Percentiles rank a stretch among this genome's conserved stretches.
Evolutionary conservation across 2,113 vertebrate genomes (phyloP).

Genomic region (Cryptotis parvus): DNA sequence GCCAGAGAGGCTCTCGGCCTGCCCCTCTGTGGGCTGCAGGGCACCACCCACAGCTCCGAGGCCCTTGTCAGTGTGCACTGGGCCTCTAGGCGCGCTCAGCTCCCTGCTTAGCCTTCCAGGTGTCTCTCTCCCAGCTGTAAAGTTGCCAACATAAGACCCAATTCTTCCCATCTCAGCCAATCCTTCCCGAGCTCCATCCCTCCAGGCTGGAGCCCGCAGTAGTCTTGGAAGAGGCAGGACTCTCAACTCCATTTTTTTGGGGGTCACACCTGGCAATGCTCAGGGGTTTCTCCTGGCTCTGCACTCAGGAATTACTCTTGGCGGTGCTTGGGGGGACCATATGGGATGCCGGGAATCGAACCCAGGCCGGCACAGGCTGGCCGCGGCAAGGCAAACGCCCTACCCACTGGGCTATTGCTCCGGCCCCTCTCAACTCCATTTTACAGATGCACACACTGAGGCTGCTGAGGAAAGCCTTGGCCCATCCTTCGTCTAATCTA

Average conservation of each 20-base stretch:
- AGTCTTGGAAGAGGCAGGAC: not conserved
- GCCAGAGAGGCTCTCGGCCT: not conserved
- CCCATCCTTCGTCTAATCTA: not conserved
- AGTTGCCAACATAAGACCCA: not conserved
- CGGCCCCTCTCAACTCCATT: too few relatives aligned
- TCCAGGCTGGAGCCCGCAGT: not conserved
- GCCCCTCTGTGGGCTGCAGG: not conserved
- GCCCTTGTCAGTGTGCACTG: not conserved
- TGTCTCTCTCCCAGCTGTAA: not conserved
- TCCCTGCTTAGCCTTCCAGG: not conserved
- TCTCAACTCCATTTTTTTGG: too few relatives aligned
- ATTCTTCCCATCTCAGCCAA: not conserved
- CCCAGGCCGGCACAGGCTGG: too few relatives aligned
- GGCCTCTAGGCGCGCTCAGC: not conserved
- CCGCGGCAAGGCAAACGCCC: too few relatives aligned
- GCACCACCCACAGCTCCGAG: not conserved
- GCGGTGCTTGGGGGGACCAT: too few relatives aligned
- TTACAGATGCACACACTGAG: not conserved
- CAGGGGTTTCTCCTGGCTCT: too few relatives aligned
- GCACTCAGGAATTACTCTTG: too few relatives aligned
- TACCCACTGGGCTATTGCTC: too few relatives aligned
- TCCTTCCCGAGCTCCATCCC: not conserved
- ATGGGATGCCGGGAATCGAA: too few relatives aligned
- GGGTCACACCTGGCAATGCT: too few relatives aligned
- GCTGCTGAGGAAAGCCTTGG: not conserved